A percentile compares a stretch with the other conserved stretches of the same genome.
Evolutionary conservation across 1,140 invertebrate genomes (phyloP).

Genomic region (Aporrectodea caliginosa): DNA sequence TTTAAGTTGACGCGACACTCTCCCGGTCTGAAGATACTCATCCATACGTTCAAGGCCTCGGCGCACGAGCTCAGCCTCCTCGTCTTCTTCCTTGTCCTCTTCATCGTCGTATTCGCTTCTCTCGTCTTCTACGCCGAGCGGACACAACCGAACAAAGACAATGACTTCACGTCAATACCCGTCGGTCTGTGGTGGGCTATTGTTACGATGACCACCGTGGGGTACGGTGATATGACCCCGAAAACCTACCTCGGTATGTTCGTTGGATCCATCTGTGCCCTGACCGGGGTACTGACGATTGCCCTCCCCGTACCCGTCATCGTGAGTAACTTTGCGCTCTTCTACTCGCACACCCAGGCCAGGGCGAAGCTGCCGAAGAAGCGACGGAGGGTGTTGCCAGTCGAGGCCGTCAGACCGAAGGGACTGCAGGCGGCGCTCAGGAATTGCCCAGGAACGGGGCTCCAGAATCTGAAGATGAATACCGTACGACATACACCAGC

Average conservation of each 20-base stretch:
- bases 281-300: constrained; percentile 81
- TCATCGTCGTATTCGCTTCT: constrained; percentile 96
- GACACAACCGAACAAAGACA: constrained; percentile 89
- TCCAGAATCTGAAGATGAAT: too few relatives aligned
- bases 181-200: too few relatives aligned
- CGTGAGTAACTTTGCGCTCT: constrained; percentile 99
- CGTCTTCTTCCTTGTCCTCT: constrained; percentile 68
- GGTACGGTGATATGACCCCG: constrained; percentile 95
- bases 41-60: too few relatives aligned
- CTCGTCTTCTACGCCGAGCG: too few relatives aligned
- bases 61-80: too few relatives aligned
- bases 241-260: too few relatives aligned
- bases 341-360: constrained; percentile 95
- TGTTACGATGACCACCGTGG: constrained; percentile 98
- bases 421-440: constrained; percentile 4
- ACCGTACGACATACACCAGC: too few relatives aligned
- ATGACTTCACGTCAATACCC: constrained; percentile 93
- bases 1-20: too few relatives aligned
- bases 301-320: constrained; percentile 94
- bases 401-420: constrained; percentile 61
- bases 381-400: constrained; percentile 78
- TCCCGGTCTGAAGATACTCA: too few relatives aligned
- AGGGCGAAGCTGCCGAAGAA: too few relatives aligned
- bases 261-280: constrained; percentile 96
- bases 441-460: constrained; percentile 6